phyloP scores from a whole-genome alignment of 2,888 invertebrate species.

The Saturnia pavonia region DNA sequence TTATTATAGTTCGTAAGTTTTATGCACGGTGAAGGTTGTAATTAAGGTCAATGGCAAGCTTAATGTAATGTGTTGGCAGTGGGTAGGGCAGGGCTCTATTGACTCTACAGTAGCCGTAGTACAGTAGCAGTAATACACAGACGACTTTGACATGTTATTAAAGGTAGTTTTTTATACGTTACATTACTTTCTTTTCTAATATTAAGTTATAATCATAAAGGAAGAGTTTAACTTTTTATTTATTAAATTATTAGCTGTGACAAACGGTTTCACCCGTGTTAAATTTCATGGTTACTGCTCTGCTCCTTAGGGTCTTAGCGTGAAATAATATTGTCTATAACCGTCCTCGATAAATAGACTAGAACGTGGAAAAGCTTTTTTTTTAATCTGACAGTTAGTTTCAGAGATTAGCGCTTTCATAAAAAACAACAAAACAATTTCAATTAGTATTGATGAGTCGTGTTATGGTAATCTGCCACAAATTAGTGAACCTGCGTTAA shows the following conservation, averaged over 20 bases:
- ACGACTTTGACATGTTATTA: not conserved
- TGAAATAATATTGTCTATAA: too few species aligned
- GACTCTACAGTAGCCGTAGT: too few species aligned
- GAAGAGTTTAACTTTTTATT: not conserved
- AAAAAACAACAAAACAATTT: too few species aligned
- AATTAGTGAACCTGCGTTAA: slow-evolving; percentile 58
- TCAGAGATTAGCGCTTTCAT: too few species aligned
- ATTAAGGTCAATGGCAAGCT: slow-evolving; percentile 5
- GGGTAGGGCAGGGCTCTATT: slow-evolving; percentile 8
- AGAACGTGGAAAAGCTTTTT: too few species aligned
- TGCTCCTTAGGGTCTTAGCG: too few species aligned
- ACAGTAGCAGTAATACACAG: too few species aligned
- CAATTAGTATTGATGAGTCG: too few species aligned
- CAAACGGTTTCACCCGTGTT: too few species aligned
- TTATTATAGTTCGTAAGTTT: not conserved
- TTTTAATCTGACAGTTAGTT: too few species aligned
- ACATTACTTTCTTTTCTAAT: not conserved
- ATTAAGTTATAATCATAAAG: not conserved
- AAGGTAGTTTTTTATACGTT: not conserved
- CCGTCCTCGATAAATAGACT: too few species aligned
- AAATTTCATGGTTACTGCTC: too few species aligned
- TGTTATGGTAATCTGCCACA: slow-evolving; percentile 49
- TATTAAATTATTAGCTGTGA: not conserved
- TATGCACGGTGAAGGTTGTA: not conserved
- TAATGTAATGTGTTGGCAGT: slow-evolving; percentile 1